Base-by-base conservation (phyloP, 2,797 vertebrate species). In the Acomys russatus region DNA sequence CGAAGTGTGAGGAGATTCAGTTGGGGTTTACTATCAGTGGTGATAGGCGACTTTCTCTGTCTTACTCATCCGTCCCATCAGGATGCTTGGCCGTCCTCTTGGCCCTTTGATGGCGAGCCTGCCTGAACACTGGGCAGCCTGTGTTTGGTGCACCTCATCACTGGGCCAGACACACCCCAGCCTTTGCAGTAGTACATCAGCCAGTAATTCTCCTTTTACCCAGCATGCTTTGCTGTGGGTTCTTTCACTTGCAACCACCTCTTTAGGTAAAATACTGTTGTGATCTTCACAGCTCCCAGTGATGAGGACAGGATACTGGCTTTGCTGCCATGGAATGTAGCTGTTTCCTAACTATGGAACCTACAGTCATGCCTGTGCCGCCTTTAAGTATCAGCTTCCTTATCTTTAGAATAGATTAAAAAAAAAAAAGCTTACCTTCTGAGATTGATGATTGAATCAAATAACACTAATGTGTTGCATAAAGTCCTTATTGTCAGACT, bases 401-500 rank as follows among this genome's bases (percentile, higher is more conserved):
- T 61, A 25, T 87, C 94, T 97, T 93, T 83, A 83, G 95, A 93
- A 78, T 63, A 79, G 35, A 66, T 44, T n/a, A n/a, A n/a, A n/a
- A n/a, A n/a, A 28, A 20, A 90, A 86, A 61, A 82, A 17, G 49
- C 63, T 59, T 86, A 56, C 28, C n/a, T 88, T 61, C 8, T 76
- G 68, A 95, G 59, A 44, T 44, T 64, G 63, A 78, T 22, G 74
- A 38, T 92, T 35, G 56, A 63, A 71, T n/a, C 23, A 90, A 77
- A 54, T 68, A 28, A 63, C 22, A 77, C 66, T 88, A 61, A 71
- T 66, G 30, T 71, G 33, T 20, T 85, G 66, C 30, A 44, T 76
- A 88, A 93, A 84, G 78, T 73, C 2, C 2, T 23, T 82, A 17
- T 76, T 68, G 28, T 94, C 35, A 70, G 70, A 88, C 84, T 66